phyloP scores from a whole-genome alignment of 2,888 invertebrate genomes.

The Bellardia bayeri region DNA sequence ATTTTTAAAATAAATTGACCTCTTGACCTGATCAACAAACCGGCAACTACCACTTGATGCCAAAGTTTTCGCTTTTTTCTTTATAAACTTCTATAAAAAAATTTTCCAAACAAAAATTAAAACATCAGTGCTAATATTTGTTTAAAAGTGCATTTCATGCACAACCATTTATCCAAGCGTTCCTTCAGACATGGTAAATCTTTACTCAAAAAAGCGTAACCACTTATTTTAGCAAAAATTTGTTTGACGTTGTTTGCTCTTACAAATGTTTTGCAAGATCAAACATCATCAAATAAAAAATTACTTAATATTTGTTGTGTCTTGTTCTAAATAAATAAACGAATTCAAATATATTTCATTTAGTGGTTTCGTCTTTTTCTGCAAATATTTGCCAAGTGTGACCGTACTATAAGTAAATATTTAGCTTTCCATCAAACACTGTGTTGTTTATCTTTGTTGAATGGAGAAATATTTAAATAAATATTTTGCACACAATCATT shows the following conservation, averaged over 20 bases:
- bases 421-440: neutral
- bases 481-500: neutral
- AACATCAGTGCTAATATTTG: neutral
- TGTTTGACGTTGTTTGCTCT: too few species aligned
- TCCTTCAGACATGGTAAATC: too few species aligned
- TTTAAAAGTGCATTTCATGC: too few species aligned
- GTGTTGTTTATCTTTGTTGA: neutral
- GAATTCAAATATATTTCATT: too few species aligned
- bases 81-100: neutral
- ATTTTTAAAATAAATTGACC: neutral
- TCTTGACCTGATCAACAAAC: neutral
- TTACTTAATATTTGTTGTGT: too few species aligned
- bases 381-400: too few species aligned
- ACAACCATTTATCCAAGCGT: neutral
- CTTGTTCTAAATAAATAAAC: too few species aligned
- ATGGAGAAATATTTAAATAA: neutral
- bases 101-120: neutral
- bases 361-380: too few species aligned
- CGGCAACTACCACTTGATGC: neutral
- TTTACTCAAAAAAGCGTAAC: too few species aligned
- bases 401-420: neutral
- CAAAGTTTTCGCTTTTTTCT: neutral
- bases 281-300: too few species aligned
- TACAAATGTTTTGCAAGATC: too few species aligned
- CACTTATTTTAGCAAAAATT: too few species aligned